Evolutionary conservation across 2,797 vertebrate genomes (phyloP).

Genomic region (Alauda arvensis): DNA sequence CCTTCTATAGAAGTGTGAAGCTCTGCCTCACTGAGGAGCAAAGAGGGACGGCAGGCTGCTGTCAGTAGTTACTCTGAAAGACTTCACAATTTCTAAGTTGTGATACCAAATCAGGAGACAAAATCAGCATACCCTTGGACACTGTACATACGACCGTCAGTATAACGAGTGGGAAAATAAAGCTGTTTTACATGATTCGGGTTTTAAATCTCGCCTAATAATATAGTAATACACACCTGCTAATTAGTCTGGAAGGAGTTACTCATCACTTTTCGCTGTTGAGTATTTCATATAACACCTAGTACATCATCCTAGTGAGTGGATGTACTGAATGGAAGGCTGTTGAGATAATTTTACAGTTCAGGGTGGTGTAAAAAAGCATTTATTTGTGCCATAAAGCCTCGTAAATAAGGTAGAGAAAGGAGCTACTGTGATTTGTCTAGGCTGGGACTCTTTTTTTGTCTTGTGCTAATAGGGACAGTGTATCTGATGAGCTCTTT

Average conservation of each 20-base stretch:
- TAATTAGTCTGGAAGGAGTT: background rate
- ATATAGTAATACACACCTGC: background rate
- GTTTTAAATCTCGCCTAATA: background rate
- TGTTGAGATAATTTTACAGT: background rate
- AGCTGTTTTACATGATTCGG: background rate
- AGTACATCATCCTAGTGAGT: too few relatives aligned
- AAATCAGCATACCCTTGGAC: rapidly evolving
- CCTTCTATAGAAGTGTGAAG: background rate
- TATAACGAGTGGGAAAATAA: background rate
- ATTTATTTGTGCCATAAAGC: background rate
- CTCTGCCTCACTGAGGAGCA: background rate
- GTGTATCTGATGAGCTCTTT: background rate
- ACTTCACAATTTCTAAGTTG: rapidly evolving
- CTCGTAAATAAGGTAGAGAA: background rate
- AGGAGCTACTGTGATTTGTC: background rate
- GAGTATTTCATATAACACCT: background rate
- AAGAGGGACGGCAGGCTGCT: background rate
- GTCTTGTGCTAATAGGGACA: background rate
- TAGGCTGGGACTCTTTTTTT: background rate
- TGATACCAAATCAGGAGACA: background rate
- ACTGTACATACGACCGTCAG: rapidly evolving
- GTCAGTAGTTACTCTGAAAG: background rate
- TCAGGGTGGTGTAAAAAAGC: background rate
- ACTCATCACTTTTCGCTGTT: background rate
- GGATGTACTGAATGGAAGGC: background rate